phyloP scores from a whole-genome alignment of 1,140 invertebrate genomes.

The Asbolus verrucosus region DNA sequence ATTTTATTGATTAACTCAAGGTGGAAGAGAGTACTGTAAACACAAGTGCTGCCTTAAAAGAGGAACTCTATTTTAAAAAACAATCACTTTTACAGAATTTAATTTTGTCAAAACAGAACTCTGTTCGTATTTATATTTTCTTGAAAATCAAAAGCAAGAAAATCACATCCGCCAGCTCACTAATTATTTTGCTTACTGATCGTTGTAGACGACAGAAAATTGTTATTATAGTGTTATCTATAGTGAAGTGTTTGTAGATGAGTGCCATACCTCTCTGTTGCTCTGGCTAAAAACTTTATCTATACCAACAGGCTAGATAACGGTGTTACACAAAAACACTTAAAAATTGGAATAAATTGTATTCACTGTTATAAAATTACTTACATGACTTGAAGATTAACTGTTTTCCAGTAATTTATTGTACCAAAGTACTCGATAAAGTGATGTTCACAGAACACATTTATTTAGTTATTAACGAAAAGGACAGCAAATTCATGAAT shows the following conservation, averaged over 20 bases:
- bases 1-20: slow-evolving; percentile 4
- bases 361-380: slow-evolving; percentile 17
- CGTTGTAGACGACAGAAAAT: slow-evolving; percentile 1
- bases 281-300: slow-evolving; percentile 17
- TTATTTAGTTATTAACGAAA: slow-evolving; percentile 6
- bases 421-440: too few species aligned
- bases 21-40: too few species aligned
- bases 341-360: not conserved
- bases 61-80: too few species aligned
- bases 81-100: too few species aligned
- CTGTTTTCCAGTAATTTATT: too few species aligned
- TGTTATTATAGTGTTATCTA: slow-evolving; percentile 27
- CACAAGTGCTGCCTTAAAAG: too few species aligned
- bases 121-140: too few species aligned
- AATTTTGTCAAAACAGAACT: too few species aligned
- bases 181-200: slow-evolving; percentile 4
- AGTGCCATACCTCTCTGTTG: not conserved
- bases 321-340: not conserved
- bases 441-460: slow-evolving; percentile 18
- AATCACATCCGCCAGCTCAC: not conserved
- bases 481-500: slow-evolving; percentile 24
- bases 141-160: not conserved
- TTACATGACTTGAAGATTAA: too few species aligned
- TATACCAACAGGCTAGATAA: not conserved
- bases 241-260: slow-evolving; percentile 18